phyloP scores from a whole-genome alignment of 2,113 vertebrate species.

The Silurus glanis region DNA sequence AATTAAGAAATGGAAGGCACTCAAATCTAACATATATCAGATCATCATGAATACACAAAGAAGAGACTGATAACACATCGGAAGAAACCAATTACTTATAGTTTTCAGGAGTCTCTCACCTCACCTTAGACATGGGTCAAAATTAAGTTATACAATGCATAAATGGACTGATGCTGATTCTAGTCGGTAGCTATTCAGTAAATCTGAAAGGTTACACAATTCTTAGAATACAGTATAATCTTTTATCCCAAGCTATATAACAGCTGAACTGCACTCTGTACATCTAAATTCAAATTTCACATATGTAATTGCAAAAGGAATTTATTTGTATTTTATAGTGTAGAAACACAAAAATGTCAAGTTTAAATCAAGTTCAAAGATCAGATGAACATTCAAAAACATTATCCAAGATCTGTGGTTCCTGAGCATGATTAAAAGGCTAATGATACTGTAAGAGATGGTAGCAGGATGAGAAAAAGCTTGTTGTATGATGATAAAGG shows the following conservation, averaged over 20 bases:
- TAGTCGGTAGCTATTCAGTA: too few relatives aligned
- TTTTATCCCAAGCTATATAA: too few relatives aligned
- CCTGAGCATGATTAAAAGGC: not conserved
- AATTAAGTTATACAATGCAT: not conserved
- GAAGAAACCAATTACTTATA: not conserved
- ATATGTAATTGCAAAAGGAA: too few relatives aligned
- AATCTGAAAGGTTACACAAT: too few relatives aligned
- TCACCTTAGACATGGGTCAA: not conserved
- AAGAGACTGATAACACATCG: not conserved
- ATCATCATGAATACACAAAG: not conserved
- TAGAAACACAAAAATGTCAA: too few relatives aligned
- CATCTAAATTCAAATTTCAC: too few relatives aligned
- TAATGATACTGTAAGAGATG: not conserved
- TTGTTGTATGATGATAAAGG: not conserved
- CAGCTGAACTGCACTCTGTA: too few relatives aligned
- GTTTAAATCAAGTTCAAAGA: too few relatives aligned
- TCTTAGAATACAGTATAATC: too few relatives aligned
- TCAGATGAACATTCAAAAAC: too few relatives aligned
- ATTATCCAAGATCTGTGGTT: not conserved
- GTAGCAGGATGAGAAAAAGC: not conserved
- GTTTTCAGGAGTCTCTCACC: not conserved
- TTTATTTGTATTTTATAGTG: too few relatives aligned
- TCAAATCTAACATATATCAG: conserved; percentile 6
- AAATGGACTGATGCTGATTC: not conserved
- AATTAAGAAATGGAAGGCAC: conserved; percentile 9